Evolutionary conservation across 2,797 vertebrate species (phyloP), one percentile per base, ranked within the genome.

Genomic region (Falco naumanni): DNA sequence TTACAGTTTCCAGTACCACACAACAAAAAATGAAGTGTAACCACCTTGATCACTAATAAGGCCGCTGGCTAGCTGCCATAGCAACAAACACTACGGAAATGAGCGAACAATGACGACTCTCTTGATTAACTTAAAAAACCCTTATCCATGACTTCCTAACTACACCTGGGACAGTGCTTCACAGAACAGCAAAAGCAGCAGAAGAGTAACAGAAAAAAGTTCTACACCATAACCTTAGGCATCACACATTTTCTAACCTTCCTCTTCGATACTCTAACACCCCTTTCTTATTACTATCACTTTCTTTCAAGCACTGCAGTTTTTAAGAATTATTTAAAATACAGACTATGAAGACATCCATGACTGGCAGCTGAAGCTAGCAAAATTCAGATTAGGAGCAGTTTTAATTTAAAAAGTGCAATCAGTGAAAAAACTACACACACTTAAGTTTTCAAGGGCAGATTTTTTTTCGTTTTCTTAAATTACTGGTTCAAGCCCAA

Each of bases 61-160:
- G 71, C 81, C 0, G 0, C 88, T 83, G 86, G 81, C 84, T 50
- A 87, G 64, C 81, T 94, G 84, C 90, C 90, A 87, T 71, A 64
- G 93, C 60, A 96, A 95, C 74, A 90, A 93, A 90, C 77, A 80
- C 74, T 68, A 68, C 8, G 5, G 81, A 93, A 94, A 93, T 80
- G 71, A 89, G 53, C 16, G 13, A 80, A 83, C 0, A 6, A 68
- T 39, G 29, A 93, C 74, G 45, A 75, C 65, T 47, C 64, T 85
- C 71, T 59, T 17, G 37, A 93, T 74, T 64, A 94, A 89, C 81
- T 92, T 75, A 18, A 50, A 77, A 89, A 70, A 3, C 13, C 25
- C 54, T 43, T 68, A 37, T 59, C 81, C 34, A 16, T 13, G 5
- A 78, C 86, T 92, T 80, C 68, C 53, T 39, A 93, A 26, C 48